Evolutionary conservation across 2,113 vertebrate species (phyloP).

Genomic region (Hassar affinis): DNA sequence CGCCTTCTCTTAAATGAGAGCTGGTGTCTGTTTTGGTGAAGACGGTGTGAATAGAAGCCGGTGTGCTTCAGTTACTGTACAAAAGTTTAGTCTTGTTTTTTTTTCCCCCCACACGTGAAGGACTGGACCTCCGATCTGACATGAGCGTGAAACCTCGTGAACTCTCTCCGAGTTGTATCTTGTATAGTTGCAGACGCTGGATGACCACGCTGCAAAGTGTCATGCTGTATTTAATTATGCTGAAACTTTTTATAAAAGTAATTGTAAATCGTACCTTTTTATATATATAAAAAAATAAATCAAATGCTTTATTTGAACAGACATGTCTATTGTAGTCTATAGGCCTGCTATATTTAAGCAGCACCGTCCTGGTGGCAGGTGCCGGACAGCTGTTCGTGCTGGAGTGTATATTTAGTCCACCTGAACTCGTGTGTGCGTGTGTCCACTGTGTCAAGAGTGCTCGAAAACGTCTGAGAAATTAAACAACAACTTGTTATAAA

Average conservation of each 20-base stretch:
- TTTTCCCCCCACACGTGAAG: constrained; percentile 73
- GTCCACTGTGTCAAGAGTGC: not conserved
- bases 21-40: constrained; percentile 91
- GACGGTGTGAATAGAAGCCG: constrained; percentile 87
- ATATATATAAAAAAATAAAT: constrained; percentile 88
- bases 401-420: constrained; percentile 10
- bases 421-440: not conserved
- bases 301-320: constrained; percentile 85
- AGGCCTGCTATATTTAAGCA: not conserved
- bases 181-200: constrained; percentile 96
- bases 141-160: constrained; percentile 84
- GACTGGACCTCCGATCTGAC: constrained; percentile 88
- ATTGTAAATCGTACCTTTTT: constrained; percentile 98
- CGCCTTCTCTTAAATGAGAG: constrained; percentile 69
- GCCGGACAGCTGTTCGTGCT: constrained; percentile 4
- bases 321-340: constrained; percentile 56
- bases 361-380: constrained; percentile 1
- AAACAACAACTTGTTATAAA: not conserved
- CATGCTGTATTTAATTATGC: constrained; percentile 98
- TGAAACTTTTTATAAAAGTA: constrained; percentile 99
- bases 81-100: constrained; percentile 79
- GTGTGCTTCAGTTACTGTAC: constrained; percentile 87
- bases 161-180: constrained; percentile 88
- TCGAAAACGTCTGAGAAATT: not conserved
- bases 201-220: constrained; percentile 87